Conservation (phyloP, 2,888 invertebrate species). For the Molorchus minor region DNA sequence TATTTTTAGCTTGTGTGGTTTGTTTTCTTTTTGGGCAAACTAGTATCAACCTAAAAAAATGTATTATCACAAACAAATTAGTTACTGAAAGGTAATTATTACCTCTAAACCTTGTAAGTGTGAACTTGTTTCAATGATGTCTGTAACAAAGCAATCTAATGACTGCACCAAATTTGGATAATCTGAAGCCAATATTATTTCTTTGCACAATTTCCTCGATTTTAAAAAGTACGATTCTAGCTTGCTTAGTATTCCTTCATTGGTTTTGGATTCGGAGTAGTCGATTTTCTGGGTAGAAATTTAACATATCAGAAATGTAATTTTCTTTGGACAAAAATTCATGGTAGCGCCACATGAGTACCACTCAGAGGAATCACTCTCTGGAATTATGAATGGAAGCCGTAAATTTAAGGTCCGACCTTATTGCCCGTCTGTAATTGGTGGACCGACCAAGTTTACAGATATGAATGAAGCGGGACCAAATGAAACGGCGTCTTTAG, state of each 20-base stretch:
- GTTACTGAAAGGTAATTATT: conserved; percentile 31
- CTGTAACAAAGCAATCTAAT: conserved; percentile 73
- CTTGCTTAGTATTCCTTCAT: conserved; percentile 39
- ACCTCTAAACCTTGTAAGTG: conserved; percentile 75
- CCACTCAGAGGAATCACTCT: too few relatives aligned
- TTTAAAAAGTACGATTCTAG: conserved; percentile 64
- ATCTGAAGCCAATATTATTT: conserved; percentile 66
- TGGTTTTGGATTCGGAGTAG: conserved; percentile 27
- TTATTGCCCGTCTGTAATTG: too few relatives aligned
- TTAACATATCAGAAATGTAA: background rate
- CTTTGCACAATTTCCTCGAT: conserved; percentile 72
- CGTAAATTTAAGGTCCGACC: too few relatives aligned
- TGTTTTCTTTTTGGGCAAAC: conserved; percentile 80
- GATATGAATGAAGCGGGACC: too few relatives aligned
- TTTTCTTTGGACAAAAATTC: too few relatives aligned
- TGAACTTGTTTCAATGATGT: conserved; percentile 73
- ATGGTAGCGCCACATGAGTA: too few relatives aligned
- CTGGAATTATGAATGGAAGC: too few relatives aligned
- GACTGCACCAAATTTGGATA: conserved; percentile 71
- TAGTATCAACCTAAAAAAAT: too few relatives aligned
- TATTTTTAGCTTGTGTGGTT: conserved; percentile 80
- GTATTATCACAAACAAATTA: background rate
- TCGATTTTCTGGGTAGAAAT: conserved; percentile 21
- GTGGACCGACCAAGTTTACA: too few relatives aligned
- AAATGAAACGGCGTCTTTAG: too few relatives aligned